Conservation (phyloP, 2,888 invertebrate species). For the Tinea pellionella region DNA sequence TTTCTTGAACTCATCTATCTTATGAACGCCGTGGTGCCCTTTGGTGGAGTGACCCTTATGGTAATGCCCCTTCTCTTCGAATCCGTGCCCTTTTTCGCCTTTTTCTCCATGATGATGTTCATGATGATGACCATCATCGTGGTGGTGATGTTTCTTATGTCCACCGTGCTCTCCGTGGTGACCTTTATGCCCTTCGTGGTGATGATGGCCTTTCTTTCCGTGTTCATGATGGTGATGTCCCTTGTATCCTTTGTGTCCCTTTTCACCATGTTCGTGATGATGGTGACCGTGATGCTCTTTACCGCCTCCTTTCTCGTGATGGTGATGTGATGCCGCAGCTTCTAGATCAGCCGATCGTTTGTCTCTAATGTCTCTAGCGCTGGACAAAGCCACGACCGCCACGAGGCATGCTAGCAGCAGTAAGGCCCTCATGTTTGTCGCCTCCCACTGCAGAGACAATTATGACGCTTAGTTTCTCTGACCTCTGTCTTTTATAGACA, state of each 20-base stretch:
- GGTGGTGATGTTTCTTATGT: slow-evolving; percentile 73
- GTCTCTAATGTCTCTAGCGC: slow-evolving; percentile 48
- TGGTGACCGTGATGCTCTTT: slow-evolving; percentile 73
- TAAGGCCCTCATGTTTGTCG: slow-evolving; percentile 46
- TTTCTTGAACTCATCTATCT: slow-evolving; percentile 85
- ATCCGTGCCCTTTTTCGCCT: slow-evolving; percentile 70
- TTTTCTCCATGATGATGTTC: slow-evolving; percentile 74
- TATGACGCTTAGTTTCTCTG: slow-evolving; percentile 34
- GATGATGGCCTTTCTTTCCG: slow-evolving; percentile 78
- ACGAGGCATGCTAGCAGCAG: slow-evolving; percentile 49
- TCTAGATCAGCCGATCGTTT: slow-evolving; percentile 63
- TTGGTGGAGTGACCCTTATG: slow-evolving; percentile 87
- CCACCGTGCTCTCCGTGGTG: slow-evolving; percentile 71
- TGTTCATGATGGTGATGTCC: slow-evolving; percentile 75
- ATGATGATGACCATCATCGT: slow-evolving; percentile 73
- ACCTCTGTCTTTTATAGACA: slow-evolving; percentile 55
- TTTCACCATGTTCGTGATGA: slow-evolving; percentile 73
- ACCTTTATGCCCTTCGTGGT: slow-evolving; percentile 73
- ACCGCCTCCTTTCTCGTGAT: slow-evolving; percentile 69
- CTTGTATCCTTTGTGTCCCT: slow-evolving; percentile 78
- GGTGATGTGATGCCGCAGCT: slow-evolving; percentile 51
- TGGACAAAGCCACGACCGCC: slow-evolving; percentile 27
- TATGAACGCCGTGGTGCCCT: slow-evolving; percentile 86
- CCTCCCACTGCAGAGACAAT: slow-evolving; percentile 26
- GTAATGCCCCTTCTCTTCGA: slow-evolving; percentile 73